These are phyloP conservation scores for Phasia obesa DNA, from an alignment of 2,888 invertebrate genomes.

Conservation along the genomic window DNA sequence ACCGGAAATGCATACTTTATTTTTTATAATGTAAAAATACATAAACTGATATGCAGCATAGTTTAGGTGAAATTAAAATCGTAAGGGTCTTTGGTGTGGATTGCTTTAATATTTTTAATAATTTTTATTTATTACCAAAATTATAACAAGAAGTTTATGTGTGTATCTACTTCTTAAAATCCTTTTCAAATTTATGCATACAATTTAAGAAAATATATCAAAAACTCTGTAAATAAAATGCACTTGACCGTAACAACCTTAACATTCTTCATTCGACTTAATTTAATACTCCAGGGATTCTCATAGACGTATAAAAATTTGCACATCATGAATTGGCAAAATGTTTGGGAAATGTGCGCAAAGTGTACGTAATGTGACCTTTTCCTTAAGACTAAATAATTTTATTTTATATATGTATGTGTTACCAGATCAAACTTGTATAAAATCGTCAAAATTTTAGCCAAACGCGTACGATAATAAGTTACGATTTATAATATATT, in stretches of 20 bases:
- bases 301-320: slow-evolving; percentile 58
- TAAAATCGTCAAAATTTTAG: too few relatives aligned
- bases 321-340: slow-evolving; percentile 69
- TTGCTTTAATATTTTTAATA: too few relatives aligned
- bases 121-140: neutral
- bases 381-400: slow-evolving; percentile 34
- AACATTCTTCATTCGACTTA: slow-evolving; percentile 59
- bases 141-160: too few relatives aligned
- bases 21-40: too few relatives aligned
- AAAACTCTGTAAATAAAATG: slow-evolving; percentile 52
- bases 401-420: slow-evolving; percentile 12
- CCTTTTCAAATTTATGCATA: slow-evolving; percentile 40
- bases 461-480: too few relatives aligned
- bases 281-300: slow-evolving; percentile 64
- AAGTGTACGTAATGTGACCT: slow-evolving; percentile 61
- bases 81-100: too few relatives aligned
- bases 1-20: too few relatives aligned
- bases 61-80: too few relatives aligned
- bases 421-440: too few relatives aligned
- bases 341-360: slow-evolving; percentile 45
- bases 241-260: slow-evolving; percentile 69
- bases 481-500: too few relatives aligned
- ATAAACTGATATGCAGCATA: too few relatives aligned
- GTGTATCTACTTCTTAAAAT: neutral
- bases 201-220: slow-evolving; percentile 10